phyloP scores from a whole-genome alignment of 92 coral and sea anemone genomes.

The Epizoanthus stellaris region DNA sequence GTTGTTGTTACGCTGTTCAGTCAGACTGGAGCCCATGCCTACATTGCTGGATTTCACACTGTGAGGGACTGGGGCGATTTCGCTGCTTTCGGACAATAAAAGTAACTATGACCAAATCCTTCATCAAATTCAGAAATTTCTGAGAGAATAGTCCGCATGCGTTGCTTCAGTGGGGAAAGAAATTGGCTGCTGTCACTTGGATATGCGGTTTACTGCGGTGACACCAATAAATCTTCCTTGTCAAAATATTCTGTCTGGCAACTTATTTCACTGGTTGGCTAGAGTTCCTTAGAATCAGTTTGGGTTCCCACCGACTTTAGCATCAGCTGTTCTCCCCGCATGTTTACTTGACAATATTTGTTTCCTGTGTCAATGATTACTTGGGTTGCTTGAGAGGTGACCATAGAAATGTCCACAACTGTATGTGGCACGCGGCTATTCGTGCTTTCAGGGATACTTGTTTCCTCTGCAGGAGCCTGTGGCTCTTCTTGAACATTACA shows the following conservation, averaged over 20 bases:
- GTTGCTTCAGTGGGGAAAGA: conserved; percentile 20
- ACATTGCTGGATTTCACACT: no score
- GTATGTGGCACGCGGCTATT: no score
- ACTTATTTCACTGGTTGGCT: background rate
- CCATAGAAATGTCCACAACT: no score
- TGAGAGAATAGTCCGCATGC: background rate
- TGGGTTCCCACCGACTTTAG: conserved; percentile 16
- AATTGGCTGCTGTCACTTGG: conserved; percentile 3
- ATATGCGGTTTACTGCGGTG: background rate
- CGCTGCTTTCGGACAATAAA: no score
- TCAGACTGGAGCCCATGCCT: no score
- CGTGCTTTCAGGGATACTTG: no score
- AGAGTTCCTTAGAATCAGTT: background rate
- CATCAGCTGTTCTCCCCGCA: conserved; percentile 1
- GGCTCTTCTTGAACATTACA: no score
- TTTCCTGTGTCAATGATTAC: background rate
- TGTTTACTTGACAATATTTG: conserved; percentile 23
- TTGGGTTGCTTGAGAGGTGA: background rate
- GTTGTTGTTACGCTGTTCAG: no score
- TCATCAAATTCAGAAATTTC: conserved; percentile 18
- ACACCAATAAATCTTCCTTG: background rate
- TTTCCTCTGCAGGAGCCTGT: no score
- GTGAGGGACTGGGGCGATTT: no score
- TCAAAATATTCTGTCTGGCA: conserved; percentile 6
- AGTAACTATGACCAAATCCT: no score